phyloP scores from a whole-genome alignment of 2,797 vertebrate genomes.

The Hemitrygon akajei region DNA sequence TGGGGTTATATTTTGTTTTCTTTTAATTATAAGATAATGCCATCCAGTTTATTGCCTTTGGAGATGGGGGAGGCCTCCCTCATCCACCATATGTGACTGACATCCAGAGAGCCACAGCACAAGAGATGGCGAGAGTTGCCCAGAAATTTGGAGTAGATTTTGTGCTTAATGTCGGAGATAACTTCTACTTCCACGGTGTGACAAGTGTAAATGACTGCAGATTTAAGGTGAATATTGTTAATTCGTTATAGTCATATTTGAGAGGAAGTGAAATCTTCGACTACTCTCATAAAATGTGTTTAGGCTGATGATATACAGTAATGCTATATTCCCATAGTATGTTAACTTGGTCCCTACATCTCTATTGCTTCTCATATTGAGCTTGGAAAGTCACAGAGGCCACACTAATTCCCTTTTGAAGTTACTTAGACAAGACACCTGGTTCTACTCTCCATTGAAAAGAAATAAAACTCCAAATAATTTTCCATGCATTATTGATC shows the following conservation, averaged over 20 bases:
- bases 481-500: not conserved
- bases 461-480: no score
- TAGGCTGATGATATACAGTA: no score
- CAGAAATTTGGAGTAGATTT: constrained; percentile 50
- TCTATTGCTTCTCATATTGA: not conserved
- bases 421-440: not conserved
- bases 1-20: not conserved
- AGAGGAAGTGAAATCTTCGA: not conserved
- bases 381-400: no score
- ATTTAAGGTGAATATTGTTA: constrained; percentile 51
- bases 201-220: constrained; percentile 51
- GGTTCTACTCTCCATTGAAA: not conserved
- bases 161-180: constrained; percentile 57
- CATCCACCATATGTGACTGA: constrained; percentile 48
- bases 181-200: constrained; percentile 56
- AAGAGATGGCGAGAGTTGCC: constrained; percentile 47
- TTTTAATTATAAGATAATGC: not conserved
- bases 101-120: constrained; percentile 48
- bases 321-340: not conserved
- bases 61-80: constrained; percentile 57
- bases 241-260: not conserved
- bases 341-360: not conserved
- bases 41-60: constrained; percentile 51
- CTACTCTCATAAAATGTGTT: not conserved
- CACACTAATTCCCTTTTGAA: no score